Percentiles rank a stretch among this genome's conserved stretches.
Evolutionary conservation across 1,140 invertebrate species (phyloP).

Genomic region (Mercenaria mercenaria): DNA sequence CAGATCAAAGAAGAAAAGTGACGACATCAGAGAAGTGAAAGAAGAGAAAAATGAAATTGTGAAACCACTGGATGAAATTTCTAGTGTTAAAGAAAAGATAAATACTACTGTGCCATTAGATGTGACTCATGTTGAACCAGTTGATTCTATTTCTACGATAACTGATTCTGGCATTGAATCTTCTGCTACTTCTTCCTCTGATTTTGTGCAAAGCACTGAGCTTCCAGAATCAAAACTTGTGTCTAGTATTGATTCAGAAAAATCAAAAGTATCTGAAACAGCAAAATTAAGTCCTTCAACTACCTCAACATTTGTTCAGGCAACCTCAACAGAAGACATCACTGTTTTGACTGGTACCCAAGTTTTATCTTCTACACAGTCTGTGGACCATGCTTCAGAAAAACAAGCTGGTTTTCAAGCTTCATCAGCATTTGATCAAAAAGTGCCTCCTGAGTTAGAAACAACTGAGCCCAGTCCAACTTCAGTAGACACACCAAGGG

Average conservation of each 20-base stretch:
- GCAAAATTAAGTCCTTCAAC: not conserved
- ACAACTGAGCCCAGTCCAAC: constrained; percentile 52
- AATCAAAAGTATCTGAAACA: not conserved
- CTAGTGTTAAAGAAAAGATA: not conserved
- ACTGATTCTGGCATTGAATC: not conserved
- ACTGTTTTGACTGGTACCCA: not conserved
- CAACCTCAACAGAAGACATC: not conserved
- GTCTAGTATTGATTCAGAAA: not conserved
- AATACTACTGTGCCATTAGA: not conserved
- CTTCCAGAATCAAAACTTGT: not conserved
- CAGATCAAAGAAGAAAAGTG: not conserved
- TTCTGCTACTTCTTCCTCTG: not conserved
- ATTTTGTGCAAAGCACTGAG: not conserved
- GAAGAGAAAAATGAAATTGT: not conserved
- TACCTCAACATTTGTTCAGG: not conserved
- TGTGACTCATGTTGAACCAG: too few relatives aligned
- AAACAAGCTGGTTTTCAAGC: not conserved
- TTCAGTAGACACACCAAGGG: not conserved
- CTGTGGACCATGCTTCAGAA: not conserved
- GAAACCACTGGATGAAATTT: not conserved
- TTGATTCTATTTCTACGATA: not conserved
- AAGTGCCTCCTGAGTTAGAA: not conserved
- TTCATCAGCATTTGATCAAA: not conserved
- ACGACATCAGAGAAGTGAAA: not conserved
- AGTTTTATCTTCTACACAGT: not conserved